Base-by-base conservation (phyloP, 2,113 vertebrate genomes). In the Lophochroa leadbeateri region DNA sequence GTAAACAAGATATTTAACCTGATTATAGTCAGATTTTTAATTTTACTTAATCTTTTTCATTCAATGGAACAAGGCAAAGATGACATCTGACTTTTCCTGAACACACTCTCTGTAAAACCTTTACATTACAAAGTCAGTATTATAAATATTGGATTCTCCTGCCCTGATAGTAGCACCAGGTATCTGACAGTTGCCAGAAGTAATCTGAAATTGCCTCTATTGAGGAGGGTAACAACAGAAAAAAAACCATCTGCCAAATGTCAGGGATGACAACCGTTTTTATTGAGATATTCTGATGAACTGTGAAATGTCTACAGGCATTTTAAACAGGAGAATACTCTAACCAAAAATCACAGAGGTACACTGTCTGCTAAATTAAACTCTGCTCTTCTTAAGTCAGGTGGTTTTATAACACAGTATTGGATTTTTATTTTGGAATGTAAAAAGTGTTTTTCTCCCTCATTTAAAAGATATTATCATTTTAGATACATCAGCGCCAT, bases 91-190 rank as follows among this genome's bases (percentile, higher is more conserved):
- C 17, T 70, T 85, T 78, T 46, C 13, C 28, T 74, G 50, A 93
- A 82, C 39, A 82, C 87, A 80, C 27, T 87, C 37, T 67, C 82
- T 75, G 29, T 76, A 94, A 96, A 95, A 53, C 21, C 24, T 72
- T 65, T 67, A 76, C 92, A 82, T 70, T 63, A 83, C 0, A 1
- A 86, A 71, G 43, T 41, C 20, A n/a, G 21, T 46, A 33, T 70
- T 33, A 71, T 91, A 96, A 94, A 91, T 91, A 83, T 14, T 88
- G 58, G 50, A 75, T 44, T 95, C 39, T 53, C 76, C 25, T 90
- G 31, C 60, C 17, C 39, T 72, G 58, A 90, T 8, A 92, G 69
- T n/a, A 92, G 33, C n/a, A 63, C 17, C 37, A 78, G 91, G 31
- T 88, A 90, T 71, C 63, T 76, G 78, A 49, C 86, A 65, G 35